Conservation (phyloP, 2,888 invertebrate genomes). For the Eristalis arbustorum region DNA sequence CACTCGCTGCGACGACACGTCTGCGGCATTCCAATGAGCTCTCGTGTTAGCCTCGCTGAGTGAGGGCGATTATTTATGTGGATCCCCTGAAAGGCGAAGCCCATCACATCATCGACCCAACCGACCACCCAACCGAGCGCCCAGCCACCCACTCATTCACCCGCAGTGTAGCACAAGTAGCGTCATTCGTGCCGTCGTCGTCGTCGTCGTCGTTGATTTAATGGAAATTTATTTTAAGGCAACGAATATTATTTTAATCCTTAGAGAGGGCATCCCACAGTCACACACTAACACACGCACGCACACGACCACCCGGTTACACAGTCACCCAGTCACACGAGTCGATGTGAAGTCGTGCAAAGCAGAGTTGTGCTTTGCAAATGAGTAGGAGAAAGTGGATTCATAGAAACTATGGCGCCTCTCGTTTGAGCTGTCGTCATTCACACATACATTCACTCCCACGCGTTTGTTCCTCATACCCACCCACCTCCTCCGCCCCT, state of each 20-base stretch:
- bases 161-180: slow-evolving; percentile 14
- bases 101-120: background rate
- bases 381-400: slow-evolving; percentile 57
- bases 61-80: background rate
- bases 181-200: slow-evolving; percentile 19
- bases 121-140: background rate
- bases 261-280: slow-evolving; percentile 9
- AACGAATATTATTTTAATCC: slow-evolving; percentile 55
- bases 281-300: background rate
- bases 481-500: background rate
- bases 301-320: background rate
- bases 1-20: background rate
- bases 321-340: background rate
- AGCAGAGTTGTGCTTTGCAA: background rate
- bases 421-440: slow-evolving; percentile 54
- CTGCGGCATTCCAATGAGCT: slow-evolving; percentile 49
- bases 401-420: slow-evolving; percentile 63
- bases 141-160: background rate
- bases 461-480: background rate
- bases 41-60: background rate
- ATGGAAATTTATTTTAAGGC: slow-evolving; percentile 56
- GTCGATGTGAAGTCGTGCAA: background rate
- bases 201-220: slow-evolving; percentile 42
- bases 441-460: background rate
- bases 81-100: background rate